Conservation (phyloP, 2,888 invertebrate genomes). For the Parapristionchus giblindavisi region DNA sequence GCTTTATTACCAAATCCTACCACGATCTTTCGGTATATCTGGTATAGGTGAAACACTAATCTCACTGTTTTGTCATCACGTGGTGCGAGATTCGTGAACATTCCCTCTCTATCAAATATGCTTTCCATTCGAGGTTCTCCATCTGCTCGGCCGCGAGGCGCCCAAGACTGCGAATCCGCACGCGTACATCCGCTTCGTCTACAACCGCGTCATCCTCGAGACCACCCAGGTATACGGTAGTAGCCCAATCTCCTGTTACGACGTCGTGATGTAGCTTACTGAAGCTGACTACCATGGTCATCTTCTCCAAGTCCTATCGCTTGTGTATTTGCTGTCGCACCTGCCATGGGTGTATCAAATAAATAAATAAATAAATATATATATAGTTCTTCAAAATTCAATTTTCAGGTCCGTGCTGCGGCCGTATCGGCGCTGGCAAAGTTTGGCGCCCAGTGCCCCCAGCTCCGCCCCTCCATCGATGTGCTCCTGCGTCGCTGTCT, state of each 20-base stretch:
- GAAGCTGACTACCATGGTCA: too few relatives aligned
- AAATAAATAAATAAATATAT: neutral
- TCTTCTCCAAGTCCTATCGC: too few relatives aligned
- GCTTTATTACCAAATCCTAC: too few relatives aligned
- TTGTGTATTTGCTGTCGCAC: too few relatives aligned
- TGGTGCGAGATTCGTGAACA: too few relatives aligned
- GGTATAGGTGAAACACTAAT: too few relatives aligned
- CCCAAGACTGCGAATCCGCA: constrained; percentile 93
- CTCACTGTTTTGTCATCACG: too few relatives aligned
- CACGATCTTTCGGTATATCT: too few relatives aligned
- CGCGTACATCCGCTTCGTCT: constrained; percentile 77
- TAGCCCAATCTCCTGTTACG: too few relatives aligned
- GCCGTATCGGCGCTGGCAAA: constrained; percentile 97
- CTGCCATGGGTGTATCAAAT: neutral
- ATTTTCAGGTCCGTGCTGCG: constrained; percentile 74
- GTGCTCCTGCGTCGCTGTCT: constrained; percentile 84
- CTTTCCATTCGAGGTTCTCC: constrained; percentile 78
- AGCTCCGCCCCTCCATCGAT: constrained; percentile 84
- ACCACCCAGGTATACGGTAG: constrained; percentile 92
- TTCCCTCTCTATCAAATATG: neutral
- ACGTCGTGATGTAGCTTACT: too few relatives aligned
- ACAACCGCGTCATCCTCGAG: constrained; percentile 88
- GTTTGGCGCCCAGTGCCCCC: constrained; percentile 94
- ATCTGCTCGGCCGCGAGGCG: constrained; percentile 94
- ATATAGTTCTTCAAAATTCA: neutral